Percentiles rank a stretch among this genome's conserved stretches.
Conservation (phyloP, 2,113 vertebrate species). For the Gallinago paraguaiae region DNA sequence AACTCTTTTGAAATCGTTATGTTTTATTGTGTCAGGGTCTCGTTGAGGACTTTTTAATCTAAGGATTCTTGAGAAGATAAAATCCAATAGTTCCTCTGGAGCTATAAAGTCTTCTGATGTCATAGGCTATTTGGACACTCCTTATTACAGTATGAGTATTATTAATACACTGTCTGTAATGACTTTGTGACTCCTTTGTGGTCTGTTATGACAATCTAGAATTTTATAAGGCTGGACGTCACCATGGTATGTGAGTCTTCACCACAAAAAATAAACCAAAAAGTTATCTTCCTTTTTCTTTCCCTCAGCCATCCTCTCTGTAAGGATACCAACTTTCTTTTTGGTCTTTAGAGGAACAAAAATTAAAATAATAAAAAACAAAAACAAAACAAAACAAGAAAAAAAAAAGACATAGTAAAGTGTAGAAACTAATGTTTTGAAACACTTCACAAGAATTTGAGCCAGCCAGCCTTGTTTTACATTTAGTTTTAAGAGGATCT, state of each 20-base stretch:
- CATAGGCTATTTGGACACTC: slow-evolving; percentile 74
- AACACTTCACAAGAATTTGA: background rate
- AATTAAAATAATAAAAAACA: background rate
- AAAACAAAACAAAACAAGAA: background rate
- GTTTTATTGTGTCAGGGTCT: slow-evolving; percentile 74
- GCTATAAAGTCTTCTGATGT: slow-evolving; percentile 72
- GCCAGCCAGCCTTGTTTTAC: background rate
- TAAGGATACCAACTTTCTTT: background rate
- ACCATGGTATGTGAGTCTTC: background rate
- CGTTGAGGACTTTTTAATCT: slow-evolving; percentile 72
- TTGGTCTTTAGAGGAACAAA: background rate
- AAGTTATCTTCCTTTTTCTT: background rate
- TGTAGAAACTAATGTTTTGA: background rate
- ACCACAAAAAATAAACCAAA: background rate
- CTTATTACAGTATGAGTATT: slow-evolving; percentile 52
- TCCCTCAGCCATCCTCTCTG: background rate
- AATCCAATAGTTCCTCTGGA: slow-evolving; percentile 68
- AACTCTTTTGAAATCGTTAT: slow-evolving; percentile 69
- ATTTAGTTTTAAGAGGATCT: background rate
- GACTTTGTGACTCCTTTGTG: slow-evolving; percentile 43
- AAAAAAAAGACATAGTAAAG: background rate
- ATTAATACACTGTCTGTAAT: slow-evolving; percentile 44
- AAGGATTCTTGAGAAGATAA: slow-evolving; percentile 74
- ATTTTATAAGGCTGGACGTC: slow-evolving; percentile 17
- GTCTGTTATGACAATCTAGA: slow-evolving; percentile 11